phyloP scores from a whole-genome alignment of 2,888 invertebrate species.

The Xestia xanthographa region DNA sequence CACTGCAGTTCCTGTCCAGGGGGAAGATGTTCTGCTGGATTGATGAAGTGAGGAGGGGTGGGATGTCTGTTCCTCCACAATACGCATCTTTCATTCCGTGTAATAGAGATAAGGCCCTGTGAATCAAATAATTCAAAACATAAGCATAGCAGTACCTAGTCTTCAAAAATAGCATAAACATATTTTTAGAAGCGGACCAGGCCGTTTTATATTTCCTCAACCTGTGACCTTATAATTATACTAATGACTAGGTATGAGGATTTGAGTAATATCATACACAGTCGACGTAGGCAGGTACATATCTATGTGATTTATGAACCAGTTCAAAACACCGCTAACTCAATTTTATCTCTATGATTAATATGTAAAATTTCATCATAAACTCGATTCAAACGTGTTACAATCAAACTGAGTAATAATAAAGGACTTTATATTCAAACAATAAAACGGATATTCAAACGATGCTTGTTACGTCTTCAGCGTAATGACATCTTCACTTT shows the following conservation, averaged over 20 bases:
- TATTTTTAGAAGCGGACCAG: slow-evolving; percentile 1
- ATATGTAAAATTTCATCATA: slow-evolving; percentile 77
- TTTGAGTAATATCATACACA: slow-evolving; percentile 1
- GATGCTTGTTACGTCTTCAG: slow-evolving; percentile 83
- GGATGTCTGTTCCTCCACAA: no score
- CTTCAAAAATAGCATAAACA: background rate
- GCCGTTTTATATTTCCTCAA: slow-evolving; percentile 1
- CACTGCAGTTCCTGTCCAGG: no score
- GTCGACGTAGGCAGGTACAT: background rate
- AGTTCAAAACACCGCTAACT: slow-evolving; percentile 58
- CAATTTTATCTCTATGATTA: slow-evolving; percentile 62
- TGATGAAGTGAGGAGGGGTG: no score
- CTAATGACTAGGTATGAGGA: slow-evolving; percentile 3
- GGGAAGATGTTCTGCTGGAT: no score
- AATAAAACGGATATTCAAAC: slow-evolving; percentile 86
- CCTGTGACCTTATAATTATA: slow-evolving; percentile 19
- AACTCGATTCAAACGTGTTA: slow-evolving; percentile 80
- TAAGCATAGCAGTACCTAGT: background rate
- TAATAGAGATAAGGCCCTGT: no score
- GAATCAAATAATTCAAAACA: background rate
- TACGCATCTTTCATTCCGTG: no score
- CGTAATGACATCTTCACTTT: slow-evolving; percentile 85
- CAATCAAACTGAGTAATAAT: slow-evolving; percentile 83
- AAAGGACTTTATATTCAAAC: slow-evolving; percentile 87
- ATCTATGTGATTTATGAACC: slow-evolving; percentile 51